Base-by-base conservation (phyloP, 2,888 invertebrate genomes). In the Graphium colonna region DNA sequence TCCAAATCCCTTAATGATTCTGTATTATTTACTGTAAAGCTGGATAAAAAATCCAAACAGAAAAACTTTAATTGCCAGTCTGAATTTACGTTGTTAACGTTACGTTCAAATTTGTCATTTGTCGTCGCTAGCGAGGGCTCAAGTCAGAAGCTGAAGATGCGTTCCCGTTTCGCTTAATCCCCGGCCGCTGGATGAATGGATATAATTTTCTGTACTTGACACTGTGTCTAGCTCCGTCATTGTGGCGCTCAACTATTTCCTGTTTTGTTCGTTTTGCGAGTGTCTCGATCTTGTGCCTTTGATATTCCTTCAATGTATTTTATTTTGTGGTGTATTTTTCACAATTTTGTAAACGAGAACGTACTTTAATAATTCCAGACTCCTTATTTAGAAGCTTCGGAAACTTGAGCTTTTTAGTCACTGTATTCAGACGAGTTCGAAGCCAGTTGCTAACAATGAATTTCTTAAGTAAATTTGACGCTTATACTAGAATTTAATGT, bases 201-300 rank as follows among this genome's bases (percentile, higher is more conserved):
- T 82, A 87, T 84, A 84, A 88, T 87, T 87, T 86, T 82, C 86
- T 86, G 83, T 77, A 81, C 86, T 86, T 88, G 86, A 89, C 84
- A 83, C 80, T 73, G 77, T 71, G 79, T 82, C 84, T 76, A 64
- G 69, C 69, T 67, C 66, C 73, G 75, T 79, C 82, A 84, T 82
- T 84, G 85, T 81, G 72, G 51, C 67, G 68, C 71, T 73, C 75
- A 71, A 78, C 75, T 71, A 69, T 67, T 70, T 63, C 58, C 62
- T 63, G 73, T 75, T 81, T 80, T 78, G 76, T 79, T 75, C 75
- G 67, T 76, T 84, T 83, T 84, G 39, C 44, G 16, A 44, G 17
- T 53, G 49, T 44, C 49, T 33, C 33, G 56, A 57, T 59, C 60
- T 62, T 59, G 55, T 43, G n/a, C 15, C 39, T 43, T 53, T 48